These are phyloP conservation scores for Mico argentatus DNA, from an alignment of 2,797 vertebrate species.

Conservation along the genomic window DNA sequence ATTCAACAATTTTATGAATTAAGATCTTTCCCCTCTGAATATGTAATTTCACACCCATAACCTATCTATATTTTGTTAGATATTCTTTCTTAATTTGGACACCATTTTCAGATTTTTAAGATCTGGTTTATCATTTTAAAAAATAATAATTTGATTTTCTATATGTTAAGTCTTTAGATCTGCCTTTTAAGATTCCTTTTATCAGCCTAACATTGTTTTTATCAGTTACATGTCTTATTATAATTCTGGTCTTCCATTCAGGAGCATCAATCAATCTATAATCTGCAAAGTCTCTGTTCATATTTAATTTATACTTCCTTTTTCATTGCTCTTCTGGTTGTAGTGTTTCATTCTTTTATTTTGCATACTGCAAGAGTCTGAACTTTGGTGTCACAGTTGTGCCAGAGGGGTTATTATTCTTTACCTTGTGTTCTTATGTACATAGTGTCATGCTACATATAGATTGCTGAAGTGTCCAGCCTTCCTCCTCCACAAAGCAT, in stretches of 20 bases:
- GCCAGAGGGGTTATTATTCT: neutral
- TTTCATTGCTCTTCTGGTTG: neutral
- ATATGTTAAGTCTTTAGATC: neutral
- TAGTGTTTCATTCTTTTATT: neutral
- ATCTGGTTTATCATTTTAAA: neutral
- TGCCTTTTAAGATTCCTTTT: neutral
- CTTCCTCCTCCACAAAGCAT: neutral
- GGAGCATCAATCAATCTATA: neutral
- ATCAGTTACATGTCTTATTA: neutral
- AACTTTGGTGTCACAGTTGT: neutral
- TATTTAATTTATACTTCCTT: neutral
- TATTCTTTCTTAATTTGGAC: neutral
- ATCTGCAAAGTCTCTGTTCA: neutral
- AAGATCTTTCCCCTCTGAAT: neutral
- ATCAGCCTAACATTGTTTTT: neutral
- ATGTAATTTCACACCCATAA: neutral
- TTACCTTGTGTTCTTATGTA: neutral
- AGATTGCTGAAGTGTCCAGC: neutral
- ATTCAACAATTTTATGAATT: neutral
- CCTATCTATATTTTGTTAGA: neutral
- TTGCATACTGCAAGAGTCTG: neutral
- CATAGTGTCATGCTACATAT: neutral
- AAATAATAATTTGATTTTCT: neutral
- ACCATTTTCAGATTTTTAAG: neutral
- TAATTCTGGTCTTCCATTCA: neutral